Evolutionary conservation across 1,140 invertebrate species (phyloP).

Genomic region (Caenorhabditis elegans): WBcel235 BX284605.5:151001-151500

Average conservation of each 20-base stretch:
- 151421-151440: background rate
- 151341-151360: background rate
- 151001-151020: too few species aligned
- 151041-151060: too few species aligned
- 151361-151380: background rate
- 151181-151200: background rate
- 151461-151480: background rate
- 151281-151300: conserved; percentile 26
- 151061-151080: too few species aligned
- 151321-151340: background rate
- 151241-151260: conserved; percentile 3
- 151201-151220: background rate
- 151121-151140: too few species aligned
- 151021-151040: too few species aligned
- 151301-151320: conserved; percentile 11
- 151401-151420: background rate
- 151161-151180: background rate
- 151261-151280: conserved; percentile 3
- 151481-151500: background rate
- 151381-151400: background rate
- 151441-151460: background rate
- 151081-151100: too few species aligned
- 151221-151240: background rate
- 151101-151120: too few species aligned
- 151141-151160: background rate